These are phyloP conservation scores for Corydoras sp. DNA, from an alignment of 2,113 vertebrate genomes.

Conservation along the genomic window DNA sequence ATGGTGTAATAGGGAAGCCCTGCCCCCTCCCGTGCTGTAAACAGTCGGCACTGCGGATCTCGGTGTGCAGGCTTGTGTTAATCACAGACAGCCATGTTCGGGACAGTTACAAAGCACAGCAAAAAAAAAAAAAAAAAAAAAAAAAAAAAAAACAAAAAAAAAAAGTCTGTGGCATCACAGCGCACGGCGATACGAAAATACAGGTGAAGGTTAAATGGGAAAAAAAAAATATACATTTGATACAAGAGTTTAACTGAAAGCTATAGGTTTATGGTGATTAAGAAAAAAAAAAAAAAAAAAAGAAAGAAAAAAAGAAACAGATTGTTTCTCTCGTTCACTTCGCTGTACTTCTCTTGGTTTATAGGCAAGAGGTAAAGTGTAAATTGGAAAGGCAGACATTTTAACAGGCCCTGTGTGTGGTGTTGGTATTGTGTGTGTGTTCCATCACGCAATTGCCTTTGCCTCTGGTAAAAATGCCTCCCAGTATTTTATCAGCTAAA, in stretches of 20 bases:
- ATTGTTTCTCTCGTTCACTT: slow-evolving; percentile 62
- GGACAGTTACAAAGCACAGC: neutral
- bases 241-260: slow-evolving; percentile 61
- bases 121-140: neutral
- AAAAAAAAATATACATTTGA: slow-evolving; percentile 75
- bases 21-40: slow-evolving; percentile 26
- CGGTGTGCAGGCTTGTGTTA: neutral
- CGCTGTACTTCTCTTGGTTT: slow-evolving; percentile 60
- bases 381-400: slow-evolving; percentile 68
- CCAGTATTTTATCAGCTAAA: slow-evolving; percentile 95
- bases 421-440: slow-evolving; percentile 38
- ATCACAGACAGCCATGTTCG: neutral
- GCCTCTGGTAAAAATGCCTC: slow-evolving; percentile 96
- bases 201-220: slow-evolving; percentile 80
- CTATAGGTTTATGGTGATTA: slow-evolving; percentile 61
- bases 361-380: slow-evolving; percentile 79
- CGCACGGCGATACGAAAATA: slow-evolving; percentile 82
- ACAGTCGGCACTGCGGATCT: slow-evolving; percentile 20
- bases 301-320: slow-evolving; percentile 39
- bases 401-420: neutral
- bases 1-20: neutral
- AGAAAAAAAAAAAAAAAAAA: neutral
- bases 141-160: neutral
- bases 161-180: neutral
- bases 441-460: slow-evolving; percentile 89